A percentile compares a stretch with the other conserved stretches of the same genome.
phyloP scores from a whole-genome alignment of 2,797 vertebrate species.

The Sebastes iracundus region DNA sequence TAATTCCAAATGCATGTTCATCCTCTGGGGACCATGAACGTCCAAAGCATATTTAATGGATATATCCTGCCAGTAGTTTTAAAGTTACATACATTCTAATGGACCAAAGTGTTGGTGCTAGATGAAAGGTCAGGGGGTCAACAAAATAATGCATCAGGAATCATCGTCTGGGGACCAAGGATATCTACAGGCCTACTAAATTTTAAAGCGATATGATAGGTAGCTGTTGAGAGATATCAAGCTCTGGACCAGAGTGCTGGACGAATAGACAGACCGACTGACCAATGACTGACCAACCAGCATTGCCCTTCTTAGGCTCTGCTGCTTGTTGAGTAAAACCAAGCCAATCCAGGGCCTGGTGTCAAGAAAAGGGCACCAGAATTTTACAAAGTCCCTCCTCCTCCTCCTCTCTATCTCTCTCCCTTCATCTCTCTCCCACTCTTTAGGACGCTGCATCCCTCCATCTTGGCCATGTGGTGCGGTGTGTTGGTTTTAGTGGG shows the following conservation, averaged over 20 bases:
- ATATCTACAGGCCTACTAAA: neutral
- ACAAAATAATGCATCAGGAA: neutral
- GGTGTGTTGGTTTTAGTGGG: conserved; percentile 79
- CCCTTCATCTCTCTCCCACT: conserved; percentile 17
- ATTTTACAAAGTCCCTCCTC: neutral
- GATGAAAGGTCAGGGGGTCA: neutral
- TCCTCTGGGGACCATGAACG: neutral
- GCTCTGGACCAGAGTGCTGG: neutral
- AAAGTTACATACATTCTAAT: neutral
- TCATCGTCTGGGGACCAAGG: neutral
- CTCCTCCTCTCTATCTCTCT: conserved; percentile 16
- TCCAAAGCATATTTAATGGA: neutral
- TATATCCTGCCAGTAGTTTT: neutral
- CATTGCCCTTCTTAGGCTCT: neutral
- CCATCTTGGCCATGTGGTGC: conserved; percentile 69
- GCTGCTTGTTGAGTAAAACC: neutral
- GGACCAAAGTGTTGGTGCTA: neutral
- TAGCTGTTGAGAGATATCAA: neutral
- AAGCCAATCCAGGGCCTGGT: neutral
- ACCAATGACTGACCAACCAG: neutral
- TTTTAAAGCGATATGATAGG: neutral
- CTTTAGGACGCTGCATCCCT: conserved; percentile 38
- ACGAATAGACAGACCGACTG: neutral
- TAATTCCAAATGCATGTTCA: neutral
- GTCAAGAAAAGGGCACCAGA: conserved; percentile 15